A percentile compares a stretch with the other conserved stretches of the same genome.
Evolutionary conservation across 2,888 invertebrate genomes (phyloP).

Genomic region (Harpalus rufipes): DNA sequence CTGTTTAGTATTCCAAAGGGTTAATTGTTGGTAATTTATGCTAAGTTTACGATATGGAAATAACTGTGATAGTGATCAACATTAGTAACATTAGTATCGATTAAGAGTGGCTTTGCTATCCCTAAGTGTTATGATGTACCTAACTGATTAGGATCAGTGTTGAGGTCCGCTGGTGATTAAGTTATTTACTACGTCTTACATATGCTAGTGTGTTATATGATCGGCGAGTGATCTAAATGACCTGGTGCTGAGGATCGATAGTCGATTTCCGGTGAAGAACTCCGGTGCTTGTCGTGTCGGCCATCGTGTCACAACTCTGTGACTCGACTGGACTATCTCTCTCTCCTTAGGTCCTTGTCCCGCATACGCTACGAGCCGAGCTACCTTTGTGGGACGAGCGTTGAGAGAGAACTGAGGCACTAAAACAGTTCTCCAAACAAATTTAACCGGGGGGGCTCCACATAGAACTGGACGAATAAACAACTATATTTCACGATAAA

Average conservation of each 20-base stretch:
- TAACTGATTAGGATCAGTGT: not conserved
- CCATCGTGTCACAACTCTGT: slow-evolving; percentile 41
- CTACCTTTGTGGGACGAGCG: slow-evolving; percentile 46
- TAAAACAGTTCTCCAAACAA: slow-evolving; percentile 5
- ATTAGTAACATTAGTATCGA: slow-evolving; percentile 17
- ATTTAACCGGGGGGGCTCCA: not conserved
- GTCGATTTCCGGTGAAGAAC: slow-evolving; percentile 60
- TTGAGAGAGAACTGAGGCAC: not conserved
- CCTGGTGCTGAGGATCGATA: slow-evolving; percentile 57
- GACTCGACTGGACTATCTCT: slow-evolving; percentile 19
- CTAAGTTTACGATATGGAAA: slow-evolving; percentile 14
- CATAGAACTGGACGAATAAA: not conserved
- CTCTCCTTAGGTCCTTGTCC: slow-evolving; percentile 20
- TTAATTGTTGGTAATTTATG: slow-evolving; percentile 1
- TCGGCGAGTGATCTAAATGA: slow-evolving; percentile 55
- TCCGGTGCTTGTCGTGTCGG: slow-evolving; percentile 55
- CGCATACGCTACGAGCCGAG: not conserved
- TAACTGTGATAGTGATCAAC: slow-evolving; percentile 3
- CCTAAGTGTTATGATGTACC: slow-evolving; percentile 10
- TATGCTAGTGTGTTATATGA: slow-evolving; percentile 43
- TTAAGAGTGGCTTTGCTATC: not conserved
- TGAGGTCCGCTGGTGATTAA: slow-evolving; percentile 41
- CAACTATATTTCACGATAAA: not conserved
- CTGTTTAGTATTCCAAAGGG: not conserved
- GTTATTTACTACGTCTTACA: slow-evolving; percentile 51